Base-by-base conservation (phyloP, 1,140 invertebrate species). In the Ditylenchus dipsaci region DNA sequence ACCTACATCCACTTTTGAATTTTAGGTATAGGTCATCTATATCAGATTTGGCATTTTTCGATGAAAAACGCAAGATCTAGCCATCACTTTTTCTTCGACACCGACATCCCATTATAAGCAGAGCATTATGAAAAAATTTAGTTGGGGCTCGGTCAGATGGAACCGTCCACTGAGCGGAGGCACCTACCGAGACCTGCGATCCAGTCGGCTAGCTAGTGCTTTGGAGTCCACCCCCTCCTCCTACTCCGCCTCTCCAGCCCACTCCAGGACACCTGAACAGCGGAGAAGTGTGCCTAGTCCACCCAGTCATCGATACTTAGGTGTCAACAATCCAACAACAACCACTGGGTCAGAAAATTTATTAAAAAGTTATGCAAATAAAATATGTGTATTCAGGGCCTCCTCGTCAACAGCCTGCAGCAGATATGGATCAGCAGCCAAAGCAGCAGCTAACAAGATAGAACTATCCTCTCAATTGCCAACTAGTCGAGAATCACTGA, bases 111-210 rank as follows among this genome's bases (percentile, higher is more conserved):
- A n/a, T n/a, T n/a, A n/a, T n/a, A n/a, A n/a, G n/a, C n/a, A n/a
- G n/a, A n/a, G n/a, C n/a, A n/a, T n/a, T n/a, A n/a, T n/a, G n/a
- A 38, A 38, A 38, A 38, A 5, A 38, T 38, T 3, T 38, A 68
- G 67, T 57, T 68, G 67, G 67, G 60, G 38, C 21, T 68, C 67
- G 27, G 60, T 65, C 5, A 59, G 67, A 49, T 68, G 67, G 67
- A 42, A 38, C 29, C 53, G 61, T 26, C 67, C 67, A 29, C n/a
- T 38, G 49, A 53, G 23, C 23, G 33, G n/a, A n/a, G 8, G 58
- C 21, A 42, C 29, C 27, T 62, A 19, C 15, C 3, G 58, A 58
- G 33, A 58, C 43, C 65, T n/a, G n/a, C 43, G 66, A 8, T 64
- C 58, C 0, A 61, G 66, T 30, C 56, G 66, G 23, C 27, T 68